Evolutionary conservation across 1,140 invertebrate genomes (phyloP).

Genomic region (fruit fly (Drosophila melanogaster)): Release_6_plus_ISO1_MT NT_037436.4:11017501-11018000

Average conservation of each 20-base stretch:
- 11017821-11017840: constrained; percentile 8
- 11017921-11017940: not conserved
- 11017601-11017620: constrained; percentile 75
- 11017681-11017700: constrained; percentile 5
- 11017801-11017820: not conserved
- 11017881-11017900: not conserved
- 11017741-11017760: constrained; percentile 17
- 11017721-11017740: constrained; percentile 37
- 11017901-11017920: too few relatives aligned
- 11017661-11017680: constrained; percentile 64
- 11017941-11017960: not conserved
- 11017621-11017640: constrained; percentile 67
- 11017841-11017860: constrained; percentile 1
- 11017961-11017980: not conserved
- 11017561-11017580: constrained; percentile 19
- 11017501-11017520: constrained; percentile 84
- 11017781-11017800: not conserved
- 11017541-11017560: constrained; percentile 12
- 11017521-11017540: constrained; percentile 70
- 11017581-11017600: constrained; percentile 14
- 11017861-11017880: constrained; percentile 1
- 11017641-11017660: constrained; percentile 15
- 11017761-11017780: constrained; percentile 8
- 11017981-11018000: not conserved
- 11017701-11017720: constrained; percentile 18